Evolutionary conservation across 2,113 vertebrate genomes (phyloP), one percentile per base, ranked within the genome.

Genomic region (Sinocyclocheilus anophthalmus): DNA sequence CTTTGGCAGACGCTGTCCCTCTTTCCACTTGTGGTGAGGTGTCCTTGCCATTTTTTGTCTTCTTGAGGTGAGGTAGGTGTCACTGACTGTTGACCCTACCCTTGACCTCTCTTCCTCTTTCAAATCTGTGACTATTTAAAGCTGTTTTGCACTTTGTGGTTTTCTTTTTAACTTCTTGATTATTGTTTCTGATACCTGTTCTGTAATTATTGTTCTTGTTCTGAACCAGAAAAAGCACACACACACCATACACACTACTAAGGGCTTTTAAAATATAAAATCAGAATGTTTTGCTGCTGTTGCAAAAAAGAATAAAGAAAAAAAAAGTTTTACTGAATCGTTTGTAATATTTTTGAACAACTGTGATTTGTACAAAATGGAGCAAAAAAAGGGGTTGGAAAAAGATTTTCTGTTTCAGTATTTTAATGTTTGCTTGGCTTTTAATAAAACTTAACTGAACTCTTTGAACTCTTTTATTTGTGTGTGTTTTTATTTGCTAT

Each of bases 381-480:
- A 90, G 90, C 84, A 90, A 90, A 87, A 83, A 88, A 85, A 26
- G 85, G 57, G 89, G 80, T 50, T 55, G 53, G 63, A 88, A 76
- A 90, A 16, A 84, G 86, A 30, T 90, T 93, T 93, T 93, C 92
- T 93, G 93, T 95, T 95, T 94, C 93, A 95, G 94, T 95, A 95
- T 95, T 95, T 94, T 93, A 90, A 95, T 95, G 94, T 96, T 94
- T 94, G 93, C 92, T 93, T 93, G 94, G 92, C 93, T 94, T 95
- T 95, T 95, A 96, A 91, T 95, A 95, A 96, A 96, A 92, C 76
- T 90, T 84, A 83, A 89, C 88, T 93, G 92, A 95, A 93, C 90
- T 94, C 91, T 94, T 92, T 83, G 85, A 93, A 57, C 30, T 69
- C 42, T 12, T 3, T 82, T 39, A 57, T 50, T 33, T 20, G 87